A percentile compares a stretch with the other conserved stretches of the same genome.
These are phyloP conservation scores for Tinea trinotella DNA, from an alignment of 2,888 invertebrate species.

Conservation along the genomic window DNA sequence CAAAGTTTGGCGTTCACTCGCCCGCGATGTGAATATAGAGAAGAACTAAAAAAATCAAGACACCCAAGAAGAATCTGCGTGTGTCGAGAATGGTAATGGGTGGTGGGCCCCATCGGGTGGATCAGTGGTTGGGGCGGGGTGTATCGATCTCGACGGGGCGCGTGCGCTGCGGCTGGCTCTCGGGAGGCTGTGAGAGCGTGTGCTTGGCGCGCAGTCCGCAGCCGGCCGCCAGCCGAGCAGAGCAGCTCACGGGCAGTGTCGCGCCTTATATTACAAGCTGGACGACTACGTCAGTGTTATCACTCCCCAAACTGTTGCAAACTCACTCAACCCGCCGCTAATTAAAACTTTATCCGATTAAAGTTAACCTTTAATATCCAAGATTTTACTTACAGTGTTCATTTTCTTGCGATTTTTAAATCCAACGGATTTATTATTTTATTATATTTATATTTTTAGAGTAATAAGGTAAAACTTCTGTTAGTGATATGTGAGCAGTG, in stretches of 20 bases:
- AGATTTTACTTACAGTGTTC: background rate
- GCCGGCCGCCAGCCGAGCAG: conserved; percentile 28
- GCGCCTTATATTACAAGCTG: background rate
- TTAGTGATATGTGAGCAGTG: background rate
- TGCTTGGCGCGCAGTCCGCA: conserved; percentile 34
- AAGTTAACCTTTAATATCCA: background rate
- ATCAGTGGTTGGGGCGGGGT: conserved; percentile 51
- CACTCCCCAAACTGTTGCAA: conserved; percentile 10
- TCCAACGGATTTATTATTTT: background rate
- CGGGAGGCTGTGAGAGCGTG: conserved; percentile 35
- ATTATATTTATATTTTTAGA: background rate
- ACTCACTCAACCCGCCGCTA: background rate
- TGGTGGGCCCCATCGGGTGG: conserved; percentile 40
- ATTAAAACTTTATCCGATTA: background rate
- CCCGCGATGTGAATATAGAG: conserved; percentile 29
- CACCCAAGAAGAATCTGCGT: conserved; percentile 33
- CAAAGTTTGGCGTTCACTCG: conserved; percentile 34
- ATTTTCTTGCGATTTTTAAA: background rate
- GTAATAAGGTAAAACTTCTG: background rate
- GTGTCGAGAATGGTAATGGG: conserved; percentile 36
- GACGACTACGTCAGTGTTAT: conserved; percentile 1
- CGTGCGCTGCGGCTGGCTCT: conserved; percentile 51
- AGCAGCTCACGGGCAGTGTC: conserved; percentile 23
- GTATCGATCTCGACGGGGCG: conserved; percentile 66
- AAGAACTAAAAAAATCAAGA: conserved; percentile 41